These are phyloP conservation scores for Heterochromis multidens DNA, from an alignment of 2,113 vertebrate species.

Conservation along the genomic window DNA sequence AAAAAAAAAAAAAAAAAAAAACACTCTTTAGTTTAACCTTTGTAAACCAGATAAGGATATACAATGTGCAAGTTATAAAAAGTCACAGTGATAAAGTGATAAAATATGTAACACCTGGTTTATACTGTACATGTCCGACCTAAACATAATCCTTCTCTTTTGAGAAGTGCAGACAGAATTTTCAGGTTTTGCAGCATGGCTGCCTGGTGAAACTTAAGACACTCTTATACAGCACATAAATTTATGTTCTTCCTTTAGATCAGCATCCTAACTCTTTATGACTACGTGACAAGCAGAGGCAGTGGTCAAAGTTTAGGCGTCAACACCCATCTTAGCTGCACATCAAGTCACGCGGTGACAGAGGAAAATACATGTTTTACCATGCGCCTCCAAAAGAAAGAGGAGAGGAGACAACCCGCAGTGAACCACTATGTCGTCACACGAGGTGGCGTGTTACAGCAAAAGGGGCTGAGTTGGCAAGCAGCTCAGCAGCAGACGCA, in stretches of 20 bases:
- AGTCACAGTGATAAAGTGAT: neutral
- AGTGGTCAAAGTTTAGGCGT: slow-evolving; percentile 22
- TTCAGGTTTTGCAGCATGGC: slow-evolving; percentile 62
- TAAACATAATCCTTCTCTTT: slow-evolving; percentile 26
- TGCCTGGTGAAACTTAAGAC: neutral
- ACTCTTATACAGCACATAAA: neutral
- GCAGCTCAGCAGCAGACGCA: slow-evolving; percentile 71
- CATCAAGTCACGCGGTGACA: neutral
- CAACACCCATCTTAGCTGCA: slow-evolving; percentile 6
- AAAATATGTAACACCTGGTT: slow-evolving; percentile 14
- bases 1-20: neutral
- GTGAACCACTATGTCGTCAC: slow-evolving; percentile 64
- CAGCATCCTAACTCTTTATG: slow-evolving; percentile 5
- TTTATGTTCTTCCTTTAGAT: neutral
- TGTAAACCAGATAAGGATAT: neutral
- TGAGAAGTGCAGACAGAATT: slow-evolving; percentile 29
- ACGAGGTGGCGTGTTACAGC: slow-evolving; percentile 62
- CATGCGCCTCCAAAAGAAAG: slow-evolving; percentile 11
- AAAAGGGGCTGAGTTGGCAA: slow-evolving; percentile 75
- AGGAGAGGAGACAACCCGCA: slow-evolving; percentile 36
- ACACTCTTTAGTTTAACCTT: slow-evolving; percentile 32
- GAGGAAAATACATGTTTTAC: slow-evolving; percentile 21
- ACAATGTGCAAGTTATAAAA: neutral
- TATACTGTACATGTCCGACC: slow-evolving; percentile 16
- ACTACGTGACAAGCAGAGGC: neutral